Evolutionary conservation across 2,888 invertebrate species (phyloP), one percentile per base, ranked within the genome.

Genomic region (Chaetogeoica ovagalla): DNA sequence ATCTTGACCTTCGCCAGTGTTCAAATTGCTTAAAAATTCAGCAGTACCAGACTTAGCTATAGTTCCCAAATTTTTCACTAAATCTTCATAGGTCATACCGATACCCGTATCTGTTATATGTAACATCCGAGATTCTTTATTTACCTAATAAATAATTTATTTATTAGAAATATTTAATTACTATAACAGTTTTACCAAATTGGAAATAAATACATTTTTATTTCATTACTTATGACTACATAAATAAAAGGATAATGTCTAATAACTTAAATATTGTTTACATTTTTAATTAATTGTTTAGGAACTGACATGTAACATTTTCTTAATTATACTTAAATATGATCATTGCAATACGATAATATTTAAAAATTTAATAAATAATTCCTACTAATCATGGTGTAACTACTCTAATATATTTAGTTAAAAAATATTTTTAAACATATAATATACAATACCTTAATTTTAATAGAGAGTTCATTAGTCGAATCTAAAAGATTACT

Each of bases 21-120:
- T 94, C 91, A 97, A 93, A 88, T 96, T 96, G 79, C 93, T 91
- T 83, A 98, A 89, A 88, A 98, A 98, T 87, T 98, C 97, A 2
- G 96, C 96, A 0, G 98, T 98, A 83, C 97, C 97, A 6, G 97
- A 97, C 87, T 97, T 98, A 73, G 98, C 98, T 85, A 99, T 98
- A 77, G 98, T 98, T 84, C 99, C 99, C 83, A 99, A 90, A 89
- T 99, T 98, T 86, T 94, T 95, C 82, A 98, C 89, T 79, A 99
- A 89, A 87, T 99, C 98, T 83, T 91, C 88, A 85, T 93, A 93
- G 0, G 97, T 97, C 98, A 99, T 99, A 84, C 98, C 99, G 83
- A 99, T 91, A 85, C 99, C 99, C 4, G 97, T 93, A 88, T 99
- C 99, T 82, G 93, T 96, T 84, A 99, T 95, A 86, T 97, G 97